These are phyloP conservation scores for Toxotes chatareus DNA, from an alignment of 2,113 vertebrate species.

Conservation along the genomic window DNA sequence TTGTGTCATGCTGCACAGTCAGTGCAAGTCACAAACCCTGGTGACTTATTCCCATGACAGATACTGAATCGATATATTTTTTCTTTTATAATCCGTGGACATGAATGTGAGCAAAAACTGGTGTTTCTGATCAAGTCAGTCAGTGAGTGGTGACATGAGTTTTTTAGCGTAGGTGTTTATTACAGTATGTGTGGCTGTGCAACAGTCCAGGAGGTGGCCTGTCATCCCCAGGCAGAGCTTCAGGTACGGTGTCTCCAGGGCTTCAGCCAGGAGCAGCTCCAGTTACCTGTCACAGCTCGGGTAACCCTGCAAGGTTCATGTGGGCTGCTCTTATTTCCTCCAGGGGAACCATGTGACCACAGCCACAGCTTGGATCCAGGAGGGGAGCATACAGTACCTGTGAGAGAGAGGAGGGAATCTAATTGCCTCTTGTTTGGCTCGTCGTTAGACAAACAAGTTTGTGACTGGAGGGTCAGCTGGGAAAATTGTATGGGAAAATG, in stretches of 20 bases:
- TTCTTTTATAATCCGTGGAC: neutral
- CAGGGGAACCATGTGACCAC: slow-evolving; percentile 28
- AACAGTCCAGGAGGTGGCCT: slow-evolving; percentile 46
- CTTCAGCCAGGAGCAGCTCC: slow-evolving; percentile 62
- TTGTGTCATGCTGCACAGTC: neutral
- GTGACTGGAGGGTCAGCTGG: slow-evolving; percentile 15
- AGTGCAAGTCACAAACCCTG: neutral
- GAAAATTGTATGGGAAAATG: slow-evolving; percentile 11
- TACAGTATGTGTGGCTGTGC: slow-evolving; percentile 23
- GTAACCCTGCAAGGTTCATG: slow-evolving; percentile 67
- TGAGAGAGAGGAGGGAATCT: neutral
- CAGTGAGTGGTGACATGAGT: neutral
- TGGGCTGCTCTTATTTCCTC: slow-evolving; percentile 69
- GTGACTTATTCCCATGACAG: neutral
- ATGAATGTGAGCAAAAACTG: neutral
- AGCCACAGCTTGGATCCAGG: neutral
- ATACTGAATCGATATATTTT: neutral
- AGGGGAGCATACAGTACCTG: neutral
- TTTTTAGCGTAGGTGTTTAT: slow-evolving; percentile 39
- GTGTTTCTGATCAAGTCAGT: slow-evolving; percentile 1
- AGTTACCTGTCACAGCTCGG: slow-evolving; percentile 78
- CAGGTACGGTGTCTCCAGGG: slow-evolving; percentile 47
- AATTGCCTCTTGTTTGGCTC: slow-evolving; percentile 44
- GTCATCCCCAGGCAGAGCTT: slow-evolving; percentile 46
- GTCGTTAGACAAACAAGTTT: slow-evolving; percentile 31